Percentiles rank a stretch among this genome's conserved stretches.
phyloP scores from a whole-genome alignment of 1,140 invertebrate genomes.

The Prorops nasuta region DNA sequence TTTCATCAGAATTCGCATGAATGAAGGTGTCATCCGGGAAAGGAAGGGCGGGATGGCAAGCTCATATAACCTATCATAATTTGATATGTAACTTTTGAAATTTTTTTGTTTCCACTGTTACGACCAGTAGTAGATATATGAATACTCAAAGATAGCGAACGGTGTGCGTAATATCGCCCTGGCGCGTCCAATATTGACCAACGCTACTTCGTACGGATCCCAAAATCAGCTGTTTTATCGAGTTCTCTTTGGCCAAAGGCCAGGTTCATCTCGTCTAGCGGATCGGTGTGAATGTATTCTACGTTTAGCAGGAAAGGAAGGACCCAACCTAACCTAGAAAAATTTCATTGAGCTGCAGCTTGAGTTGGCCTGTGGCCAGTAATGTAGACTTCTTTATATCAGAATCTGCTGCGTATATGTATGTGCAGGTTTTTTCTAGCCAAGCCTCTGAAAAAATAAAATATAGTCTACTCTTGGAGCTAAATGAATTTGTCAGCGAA shows the following conservation, averaged over 20 bases:
- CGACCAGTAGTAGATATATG: no score
- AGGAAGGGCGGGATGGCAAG: constrained; percentile 7
- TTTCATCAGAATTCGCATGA: no score
- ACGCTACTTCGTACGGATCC: constrained; percentile 34
- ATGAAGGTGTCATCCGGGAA: no score
- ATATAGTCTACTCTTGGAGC: no score
- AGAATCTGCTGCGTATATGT: constrained; percentile 24
- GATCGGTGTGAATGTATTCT: constrained; percentile 44
- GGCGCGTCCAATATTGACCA: constrained; percentile 42
- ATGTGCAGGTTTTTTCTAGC: not conserved
- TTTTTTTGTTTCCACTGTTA: no score
- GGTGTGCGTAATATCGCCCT: constrained; percentile 12
- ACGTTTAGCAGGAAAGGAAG: constrained; percentile 45
- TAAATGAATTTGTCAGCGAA: no score
- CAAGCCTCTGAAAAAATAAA: no score
- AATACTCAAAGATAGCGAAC: no score
- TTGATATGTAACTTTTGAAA: no score
- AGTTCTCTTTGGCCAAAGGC: constrained; percentile 29
- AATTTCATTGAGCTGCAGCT: constrained; percentile 54
- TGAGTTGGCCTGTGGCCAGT: constrained; percentile 49
- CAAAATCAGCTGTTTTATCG: constrained; percentile 22
- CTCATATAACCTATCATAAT: no score
- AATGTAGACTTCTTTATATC: constrained; percentile 47
- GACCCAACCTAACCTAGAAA: constrained; percentile 49
- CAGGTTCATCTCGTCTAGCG: constrained; percentile 30